Percentiles rank a stretch among this genome's conserved stretches.
These are phyloP conservation scores for Sycophila texana DNA, from an alignment of 2,888 invertebrate species.

Conservation along the genomic window DNA sequence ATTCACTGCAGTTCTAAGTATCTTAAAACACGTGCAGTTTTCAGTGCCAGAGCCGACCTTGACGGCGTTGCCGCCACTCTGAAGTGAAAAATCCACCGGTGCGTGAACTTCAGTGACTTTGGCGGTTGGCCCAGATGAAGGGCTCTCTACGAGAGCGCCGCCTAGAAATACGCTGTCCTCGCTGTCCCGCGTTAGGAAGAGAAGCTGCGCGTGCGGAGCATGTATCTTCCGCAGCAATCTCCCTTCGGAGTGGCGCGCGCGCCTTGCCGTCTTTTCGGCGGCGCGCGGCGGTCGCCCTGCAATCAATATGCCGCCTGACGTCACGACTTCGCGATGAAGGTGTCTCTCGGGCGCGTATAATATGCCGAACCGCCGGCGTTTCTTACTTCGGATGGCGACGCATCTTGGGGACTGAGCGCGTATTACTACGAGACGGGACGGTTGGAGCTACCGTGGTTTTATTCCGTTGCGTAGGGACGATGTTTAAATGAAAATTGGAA, in stretches of 20 bases:
- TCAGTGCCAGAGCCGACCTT: too few species aligned
- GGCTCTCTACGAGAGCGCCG: not conserved
- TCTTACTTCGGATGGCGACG: not conserved
- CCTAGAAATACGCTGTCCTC: not conserved
- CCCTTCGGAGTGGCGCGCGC: not conserved
- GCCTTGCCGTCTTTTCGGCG: not conserved
- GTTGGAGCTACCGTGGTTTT: too few species aligned
- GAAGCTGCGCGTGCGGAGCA: not conserved
- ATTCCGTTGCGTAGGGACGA: too few species aligned
- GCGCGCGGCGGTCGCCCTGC: not conserved
- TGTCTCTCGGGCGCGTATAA: not conserved
- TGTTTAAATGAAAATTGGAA: too few species aligned
- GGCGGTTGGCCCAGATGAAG: too few species aligned
- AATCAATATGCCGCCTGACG: slow-evolving; percentile 42
- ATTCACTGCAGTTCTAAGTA: too few species aligned
- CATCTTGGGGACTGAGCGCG: too few species aligned
- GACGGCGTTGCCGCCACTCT: too few species aligned
- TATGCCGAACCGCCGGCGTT: not conserved
- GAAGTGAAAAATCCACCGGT: not conserved
- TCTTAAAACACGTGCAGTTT: too few species aligned
- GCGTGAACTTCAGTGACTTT: not conserved
- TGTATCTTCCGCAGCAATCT: not conserved
- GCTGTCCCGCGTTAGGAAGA: not conserved
- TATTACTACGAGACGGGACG: too few species aligned
- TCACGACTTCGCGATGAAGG: not conserved